phyloP scores from a whole-genome alignment of 2,113 vertebrate genomes.

The Saccopteryx leptura region DNA sequence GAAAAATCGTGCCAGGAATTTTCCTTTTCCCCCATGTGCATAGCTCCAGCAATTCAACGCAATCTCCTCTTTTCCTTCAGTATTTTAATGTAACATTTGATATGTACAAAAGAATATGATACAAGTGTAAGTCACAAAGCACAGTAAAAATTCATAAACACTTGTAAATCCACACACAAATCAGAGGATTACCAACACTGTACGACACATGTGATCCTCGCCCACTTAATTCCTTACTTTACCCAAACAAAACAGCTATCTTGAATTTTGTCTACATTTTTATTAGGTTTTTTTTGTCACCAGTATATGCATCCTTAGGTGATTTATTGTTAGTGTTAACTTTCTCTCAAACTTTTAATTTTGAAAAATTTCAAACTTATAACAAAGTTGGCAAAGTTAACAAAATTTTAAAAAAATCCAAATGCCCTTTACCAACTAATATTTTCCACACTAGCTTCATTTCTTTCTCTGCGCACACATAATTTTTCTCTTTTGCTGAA shows the following conservation, averaged over 20 bases:
- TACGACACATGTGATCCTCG: not conserved
- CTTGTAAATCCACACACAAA: not conserved
- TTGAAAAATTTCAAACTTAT: conserved; percentile 8
- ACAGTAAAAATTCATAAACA: not conserved
- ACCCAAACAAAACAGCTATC: not conserved
- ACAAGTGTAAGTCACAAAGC: not conserved
- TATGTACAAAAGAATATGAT: not conserved
- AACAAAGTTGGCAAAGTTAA: not conserved
- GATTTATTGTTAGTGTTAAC: not conserved
- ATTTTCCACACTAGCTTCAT: not conserved
- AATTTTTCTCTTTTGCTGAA: not conserved
- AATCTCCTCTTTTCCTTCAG: not conserved
- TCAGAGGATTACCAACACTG: not conserved
- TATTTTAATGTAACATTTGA: not conserved
- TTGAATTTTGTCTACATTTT: not conserved
- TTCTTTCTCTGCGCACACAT: not conserved
- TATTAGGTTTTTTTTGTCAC: not conserved
- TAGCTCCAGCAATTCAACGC: not conserved
- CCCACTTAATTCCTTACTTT: not conserved
- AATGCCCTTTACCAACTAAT: not conserved
- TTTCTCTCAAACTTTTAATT: conserved; percentile 33
- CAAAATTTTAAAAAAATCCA: conserved; percentile 24
- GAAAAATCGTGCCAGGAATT: not conserved
- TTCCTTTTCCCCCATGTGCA: not conserved
- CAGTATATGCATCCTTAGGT: not conserved